Percentiles rank a stretch among this genome's conserved stretches.
These are phyloP conservation scores for Nycticorax nycticorax DNA, from an alignment of 2,113 vertebrate species.

Conservation along the genomic window DNA sequence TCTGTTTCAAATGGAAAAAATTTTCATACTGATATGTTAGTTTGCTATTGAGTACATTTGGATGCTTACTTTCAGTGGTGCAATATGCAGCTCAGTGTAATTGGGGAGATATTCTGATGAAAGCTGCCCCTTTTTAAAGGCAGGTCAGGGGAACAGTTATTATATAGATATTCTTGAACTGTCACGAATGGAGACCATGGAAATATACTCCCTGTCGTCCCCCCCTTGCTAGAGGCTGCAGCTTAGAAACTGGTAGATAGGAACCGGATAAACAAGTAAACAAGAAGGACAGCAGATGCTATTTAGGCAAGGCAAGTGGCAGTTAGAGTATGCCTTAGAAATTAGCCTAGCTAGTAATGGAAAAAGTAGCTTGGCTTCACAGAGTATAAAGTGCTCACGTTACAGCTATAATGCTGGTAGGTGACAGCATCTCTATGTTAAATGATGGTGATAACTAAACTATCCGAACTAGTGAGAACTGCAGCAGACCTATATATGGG, in stretches of 20 bases:
- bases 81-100: not conserved
- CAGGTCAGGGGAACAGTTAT: not conserved
- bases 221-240: not conserved
- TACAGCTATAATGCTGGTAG: not conserved
- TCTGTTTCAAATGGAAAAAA: not conserved
- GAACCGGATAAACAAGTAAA: not conserved
- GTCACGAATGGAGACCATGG: not conserved
- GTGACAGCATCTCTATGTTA: not conserved
- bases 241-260: not conserved
- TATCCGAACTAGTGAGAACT: not conserved
- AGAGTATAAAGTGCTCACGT: not conserved
- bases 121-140: not conserved
- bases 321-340: not conserved
- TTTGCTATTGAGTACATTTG: not conserved
- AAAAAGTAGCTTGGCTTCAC: not conserved
- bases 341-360: not conserved
- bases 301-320: not conserved
- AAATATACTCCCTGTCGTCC: rapidly evolving
- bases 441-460: not conserved
- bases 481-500: not conserved
- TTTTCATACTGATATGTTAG: not conserved
- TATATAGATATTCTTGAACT: not conserved
- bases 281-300: not conserved
- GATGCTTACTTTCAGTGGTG: not conserved
- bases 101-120: not conserved